phyloP scores from a whole-genome alignment of 2,113 vertebrate species.

The Rhineura floridana region DNA sequence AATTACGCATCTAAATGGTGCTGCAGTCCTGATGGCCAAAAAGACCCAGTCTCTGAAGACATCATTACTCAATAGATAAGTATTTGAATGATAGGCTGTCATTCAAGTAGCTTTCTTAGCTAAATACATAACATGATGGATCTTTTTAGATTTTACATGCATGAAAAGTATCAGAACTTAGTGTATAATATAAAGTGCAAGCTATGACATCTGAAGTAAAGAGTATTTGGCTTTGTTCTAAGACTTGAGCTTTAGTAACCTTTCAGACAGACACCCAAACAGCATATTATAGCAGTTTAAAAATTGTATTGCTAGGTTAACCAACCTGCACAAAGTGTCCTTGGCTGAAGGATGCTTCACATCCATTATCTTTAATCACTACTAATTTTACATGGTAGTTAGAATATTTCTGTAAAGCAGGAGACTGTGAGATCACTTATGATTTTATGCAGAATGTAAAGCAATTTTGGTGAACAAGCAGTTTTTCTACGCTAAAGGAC shows the following conservation, averaged over 20 bases:
- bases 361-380: not conserved
- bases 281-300: no score
- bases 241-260: not conserved
- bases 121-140: not conserved
- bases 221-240: not conserved
- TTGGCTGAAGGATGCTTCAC: not conserved
- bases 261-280: no score
- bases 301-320: no score
- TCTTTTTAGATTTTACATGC: not conserved
- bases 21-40: not conserved
- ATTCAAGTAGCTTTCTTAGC: no score
- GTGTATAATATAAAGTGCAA: not conserved
- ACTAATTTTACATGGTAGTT: not conserved
- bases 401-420: not conserved
- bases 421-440: not conserved
- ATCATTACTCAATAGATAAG: not conserved
- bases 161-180: not conserved
- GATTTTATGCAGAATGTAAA: not conserved
- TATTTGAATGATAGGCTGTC: not conserved
- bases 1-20: not conserved
- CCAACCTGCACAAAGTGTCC: no score
- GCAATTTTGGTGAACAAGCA: not conserved
- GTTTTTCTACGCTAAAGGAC: not conserved
- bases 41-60: not conserved
- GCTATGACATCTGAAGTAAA: not conserved